These are phyloP conservation scores for Catocala nupta DNA, from an alignment of 2,888 invertebrate genomes.

Conservation along the genomic window DNA sequence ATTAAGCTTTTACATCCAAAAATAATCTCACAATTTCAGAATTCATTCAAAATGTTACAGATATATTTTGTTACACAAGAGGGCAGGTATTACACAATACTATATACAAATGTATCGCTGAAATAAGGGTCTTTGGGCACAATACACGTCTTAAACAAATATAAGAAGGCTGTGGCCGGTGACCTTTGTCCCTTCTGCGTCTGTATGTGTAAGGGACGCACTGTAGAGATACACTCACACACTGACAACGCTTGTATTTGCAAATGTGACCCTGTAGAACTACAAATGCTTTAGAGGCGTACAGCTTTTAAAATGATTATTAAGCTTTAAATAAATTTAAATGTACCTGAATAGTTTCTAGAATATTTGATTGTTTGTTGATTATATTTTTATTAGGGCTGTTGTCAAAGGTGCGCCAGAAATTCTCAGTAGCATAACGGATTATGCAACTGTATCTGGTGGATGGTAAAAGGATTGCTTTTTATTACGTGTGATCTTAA, in stretches of 20 bases:
- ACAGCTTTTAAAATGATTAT: no score
- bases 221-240: conserved; percentile 71
- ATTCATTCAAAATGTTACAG: conserved; percentile 12
- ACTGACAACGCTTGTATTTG: conserved; percentile 76
- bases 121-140: conserved; percentile 74
- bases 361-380: no score
- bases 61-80: conserved; percentile 32
- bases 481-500: no score
- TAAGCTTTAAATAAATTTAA: no score
- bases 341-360: no score
- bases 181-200: conserved; percentile 82
- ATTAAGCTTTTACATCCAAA: background rate
- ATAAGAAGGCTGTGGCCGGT: conserved; percentile 84
- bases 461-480: no score
- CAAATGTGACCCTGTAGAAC: conserved; percentile 78
- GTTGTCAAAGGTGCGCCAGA: no score
- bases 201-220: conserved; percentile 82
- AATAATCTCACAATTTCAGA: conserved; percentile 2
- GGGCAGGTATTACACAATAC: conserved; percentile 56
- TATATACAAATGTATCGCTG: conserved; percentile 63
- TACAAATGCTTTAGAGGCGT: conserved; percentile 36
- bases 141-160: conserved; percentile 86
- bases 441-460: no score
- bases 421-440: no score
- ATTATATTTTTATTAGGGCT: no score